Base-by-base conservation (phyloP, 1,140 invertebrate genomes). In the Trialeurodes vaporariorum region DNA sequence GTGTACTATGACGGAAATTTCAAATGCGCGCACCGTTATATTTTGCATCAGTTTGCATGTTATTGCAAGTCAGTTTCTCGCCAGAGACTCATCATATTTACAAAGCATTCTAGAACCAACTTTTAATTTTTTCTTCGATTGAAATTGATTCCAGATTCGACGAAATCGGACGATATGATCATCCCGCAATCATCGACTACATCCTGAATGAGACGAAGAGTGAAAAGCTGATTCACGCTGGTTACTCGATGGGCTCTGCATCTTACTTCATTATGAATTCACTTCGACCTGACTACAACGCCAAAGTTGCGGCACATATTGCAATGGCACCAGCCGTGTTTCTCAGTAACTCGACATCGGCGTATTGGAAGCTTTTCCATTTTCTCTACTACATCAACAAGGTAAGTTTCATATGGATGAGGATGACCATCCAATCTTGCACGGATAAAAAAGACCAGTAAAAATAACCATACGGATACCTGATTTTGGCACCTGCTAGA, bases 171-270 rank as follows among this genome's bases (percentile, higher is more conserved):
- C 72, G 75, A 5, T 83, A 84, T 70, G 90, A 92, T 74, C 69
- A 88, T 23, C 86, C 89, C 27, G 84, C 87, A 0, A 82, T 85
- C 73, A 82, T 92, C 23, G 83, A 89, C 71, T 83, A 83, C 68
- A 80, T 88, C 2, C 71, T 89, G 26, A 81, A 82, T 58, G 67
- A 66, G 13, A 84, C 83, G 0, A 75, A 75, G 1, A 80, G 84
- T 64, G 73, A 72, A 40, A 83, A 82, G 1, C 65, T 86, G 1
- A 76, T 81, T 63, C 89, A 81, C 73, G 70, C 83, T 23, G 82
- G 83, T 25, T 81, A 83, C 73, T 69, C 64, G 11, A 66, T 63
- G 75, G 86, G 86, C 9, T 82, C 82, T 1, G 80, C 78, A 1
- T 73, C 75, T 26, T 78, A 79, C 25, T 81, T 82, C 61, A 80